These are phyloP conservation scores for Polymixis flavicincta DNA, from an alignment of 2,888 invertebrate genomes.

Conservation along the genomic window DNA sequence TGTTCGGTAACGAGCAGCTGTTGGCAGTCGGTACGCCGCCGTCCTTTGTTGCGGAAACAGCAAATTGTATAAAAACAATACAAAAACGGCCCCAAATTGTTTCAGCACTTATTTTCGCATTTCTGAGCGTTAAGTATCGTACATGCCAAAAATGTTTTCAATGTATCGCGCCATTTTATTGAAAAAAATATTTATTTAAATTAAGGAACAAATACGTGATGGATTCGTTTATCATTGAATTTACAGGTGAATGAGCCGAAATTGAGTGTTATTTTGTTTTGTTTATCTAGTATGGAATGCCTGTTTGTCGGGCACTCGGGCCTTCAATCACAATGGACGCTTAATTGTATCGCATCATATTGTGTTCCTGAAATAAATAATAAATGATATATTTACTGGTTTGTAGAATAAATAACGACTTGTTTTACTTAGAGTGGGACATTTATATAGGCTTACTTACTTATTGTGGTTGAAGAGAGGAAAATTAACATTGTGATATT, in stretches of 20 bases:
- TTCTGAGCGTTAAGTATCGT: slow-evolving; percentile 6
- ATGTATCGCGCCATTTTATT: background rate
- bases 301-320: slow-evolving; percentile 12
- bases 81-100: slow-evolving; percentile 47
- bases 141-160: slow-evolving; percentile 8
- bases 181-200: background rate
- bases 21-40: slow-evolving; percentile 30
- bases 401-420: background rate
- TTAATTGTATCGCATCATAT: slow-evolving; percentile 14
- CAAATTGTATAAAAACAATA: slow-evolving; percentile 43
- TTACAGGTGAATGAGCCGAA: slow-evolving; percentile 35
- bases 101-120: slow-evolving; percentile 44
- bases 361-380: background rate
- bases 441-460: background rate
- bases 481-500: background rate
- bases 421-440: too few relatives aligned
- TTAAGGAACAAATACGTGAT: slow-evolving; percentile 20
- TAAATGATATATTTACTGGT: background rate
- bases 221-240: slow-evolving; percentile 39
- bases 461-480: background rate
- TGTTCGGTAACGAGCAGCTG: slow-evolving; percentile 48
- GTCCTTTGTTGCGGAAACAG: slow-evolving; percentile 38
- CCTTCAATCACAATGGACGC: slow-evolving; percentile 1
- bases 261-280: slow-evolving; percentile 25
- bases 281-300: background rate